Percentiles rank a stretch among this genome's conserved stretches.
These are phyloP conservation scores for Prochilodus magdalenae DNA, from an alignment of 2,113 vertebrate species.

Conservation along the genomic window DNA sequence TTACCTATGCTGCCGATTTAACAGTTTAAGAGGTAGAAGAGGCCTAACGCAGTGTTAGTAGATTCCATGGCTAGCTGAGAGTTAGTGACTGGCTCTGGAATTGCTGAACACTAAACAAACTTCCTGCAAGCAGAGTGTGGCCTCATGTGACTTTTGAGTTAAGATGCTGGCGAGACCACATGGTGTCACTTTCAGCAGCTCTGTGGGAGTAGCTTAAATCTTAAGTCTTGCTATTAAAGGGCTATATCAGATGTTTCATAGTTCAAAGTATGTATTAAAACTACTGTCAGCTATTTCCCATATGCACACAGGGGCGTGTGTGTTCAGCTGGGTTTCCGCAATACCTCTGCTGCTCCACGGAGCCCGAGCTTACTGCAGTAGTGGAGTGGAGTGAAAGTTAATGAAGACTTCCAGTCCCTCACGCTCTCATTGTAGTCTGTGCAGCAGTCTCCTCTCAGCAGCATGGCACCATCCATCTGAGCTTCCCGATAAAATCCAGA, in stretches of 20 bases:
- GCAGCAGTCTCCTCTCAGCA: conserved; percentile 6
- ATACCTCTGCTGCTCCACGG: conserved; percentile 7
- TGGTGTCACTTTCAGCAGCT: conserved; percentile 13
- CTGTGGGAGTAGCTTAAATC: neutral
- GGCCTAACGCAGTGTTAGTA: neutral
- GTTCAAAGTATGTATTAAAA: neutral
- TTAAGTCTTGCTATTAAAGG: neutral
- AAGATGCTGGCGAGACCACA: neutral
- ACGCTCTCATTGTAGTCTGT: neutral
- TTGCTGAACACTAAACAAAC: conserved; percentile 5
- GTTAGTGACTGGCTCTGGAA: conserved; percentile 17
- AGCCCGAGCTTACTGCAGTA: conserved; percentile 21
- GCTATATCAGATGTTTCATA: neutral
- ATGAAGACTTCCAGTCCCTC: conserved; percentile 17
- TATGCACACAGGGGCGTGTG: neutral
- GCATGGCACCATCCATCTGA: neutral
- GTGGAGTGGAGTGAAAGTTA: conserved; percentile 23
- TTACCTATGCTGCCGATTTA: no score
- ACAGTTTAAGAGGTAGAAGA: neutral
- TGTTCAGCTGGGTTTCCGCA: neutral
- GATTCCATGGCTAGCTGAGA: neutral
- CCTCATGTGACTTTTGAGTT: conserved; percentile 12
- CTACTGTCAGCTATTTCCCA: neutral
- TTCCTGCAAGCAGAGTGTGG: conserved; percentile 19
- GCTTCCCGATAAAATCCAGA: conserved; percentile 1